These are phyloP conservation scores for Noctua janthe DNA, from an alignment of 2,888 invertebrate species.

Conservation along the genomic window DNA sequence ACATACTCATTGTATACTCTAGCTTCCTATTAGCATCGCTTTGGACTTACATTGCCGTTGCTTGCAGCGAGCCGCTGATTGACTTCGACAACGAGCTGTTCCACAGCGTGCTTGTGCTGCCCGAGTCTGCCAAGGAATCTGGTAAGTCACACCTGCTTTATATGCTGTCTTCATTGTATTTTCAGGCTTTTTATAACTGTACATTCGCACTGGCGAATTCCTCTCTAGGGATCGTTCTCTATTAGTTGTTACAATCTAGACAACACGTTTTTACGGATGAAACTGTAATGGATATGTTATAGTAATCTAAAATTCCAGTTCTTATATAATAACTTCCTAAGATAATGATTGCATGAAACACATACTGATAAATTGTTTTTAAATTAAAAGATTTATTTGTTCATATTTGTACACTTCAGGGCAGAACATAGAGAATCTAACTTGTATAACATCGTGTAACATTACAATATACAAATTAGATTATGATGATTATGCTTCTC, in stretches of 20 bases:
- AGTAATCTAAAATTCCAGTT: no score
- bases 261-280: neutral
- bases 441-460: no score
- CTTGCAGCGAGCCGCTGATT: conserved; percentile 86
- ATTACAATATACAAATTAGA: no score
- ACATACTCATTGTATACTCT: neutral
- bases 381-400: no score
- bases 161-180: conserved; percentile 26
- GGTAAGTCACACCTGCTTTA: conserved; percentile 75
- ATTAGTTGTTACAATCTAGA: neutral
- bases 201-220: neutral
- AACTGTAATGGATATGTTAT: no score
- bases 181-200: conserved; percentile 7
- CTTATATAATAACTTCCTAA: no score
- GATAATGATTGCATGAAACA: no score
- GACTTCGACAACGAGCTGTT: conserved; percentile 88
- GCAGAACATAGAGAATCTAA: no score
- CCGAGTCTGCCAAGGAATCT: conserved; percentile 85
- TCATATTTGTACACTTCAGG: no score
- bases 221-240: neutral
- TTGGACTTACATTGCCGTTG: conserved; percentile 57
- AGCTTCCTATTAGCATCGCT: conserved; percentile 49
- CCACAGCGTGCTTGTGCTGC: conserved; percentile 85
- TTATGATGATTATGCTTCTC: no score
- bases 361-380: no score